Conservation (phyloP, 2,888 invertebrate species). For the Hesperia comma region DNA sequence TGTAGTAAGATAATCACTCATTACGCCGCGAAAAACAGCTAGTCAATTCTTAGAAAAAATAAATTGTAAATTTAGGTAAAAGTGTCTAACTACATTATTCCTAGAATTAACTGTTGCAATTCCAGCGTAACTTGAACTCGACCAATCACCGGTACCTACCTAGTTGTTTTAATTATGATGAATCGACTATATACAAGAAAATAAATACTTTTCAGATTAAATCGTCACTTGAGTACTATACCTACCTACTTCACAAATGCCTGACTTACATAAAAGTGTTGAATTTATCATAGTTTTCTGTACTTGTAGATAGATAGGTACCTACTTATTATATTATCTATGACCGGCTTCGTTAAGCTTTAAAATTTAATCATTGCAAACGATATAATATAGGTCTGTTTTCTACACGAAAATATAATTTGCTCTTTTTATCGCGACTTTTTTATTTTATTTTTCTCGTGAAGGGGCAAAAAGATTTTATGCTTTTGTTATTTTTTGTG, state of each 20-base stretch:
- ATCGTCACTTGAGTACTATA: conserved; percentile 10
- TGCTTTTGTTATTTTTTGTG: too few relatives aligned
- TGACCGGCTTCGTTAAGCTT: too few relatives aligned
- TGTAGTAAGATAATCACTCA: background rate
- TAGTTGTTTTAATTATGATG: conserved; percentile 5
- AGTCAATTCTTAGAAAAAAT: background rate
- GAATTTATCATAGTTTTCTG: background rate
- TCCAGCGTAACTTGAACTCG: conserved; percentile 11
- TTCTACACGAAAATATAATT: too few relatives aligned
- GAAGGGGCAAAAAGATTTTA: too few relatives aligned
- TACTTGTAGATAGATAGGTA: too few relatives aligned
- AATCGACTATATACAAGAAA: background rate
- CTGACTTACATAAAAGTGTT: background rate
- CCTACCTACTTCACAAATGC: too few relatives aligned
- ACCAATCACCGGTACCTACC: conserved; percentile 20
- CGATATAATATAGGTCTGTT: too few relatives aligned
- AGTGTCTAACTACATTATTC: background rate
- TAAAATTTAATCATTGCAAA: too few relatives aligned
- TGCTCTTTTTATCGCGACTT: too few relatives aligned
- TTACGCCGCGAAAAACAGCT: background rate
- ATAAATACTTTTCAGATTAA: conserved; percentile 21
- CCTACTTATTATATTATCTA: too few relatives aligned
- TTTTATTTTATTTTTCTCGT: too few relatives aligned
- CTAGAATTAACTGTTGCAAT: conserved; percentile 20
- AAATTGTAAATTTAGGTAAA: conserved; percentile 1